A percentile compares a stretch with the other conserved stretches of the same genome.
phyloP scores from a whole-genome alignment of 92 coral and sea anemone genomes.

The Phenganax subtilis region DNA sequence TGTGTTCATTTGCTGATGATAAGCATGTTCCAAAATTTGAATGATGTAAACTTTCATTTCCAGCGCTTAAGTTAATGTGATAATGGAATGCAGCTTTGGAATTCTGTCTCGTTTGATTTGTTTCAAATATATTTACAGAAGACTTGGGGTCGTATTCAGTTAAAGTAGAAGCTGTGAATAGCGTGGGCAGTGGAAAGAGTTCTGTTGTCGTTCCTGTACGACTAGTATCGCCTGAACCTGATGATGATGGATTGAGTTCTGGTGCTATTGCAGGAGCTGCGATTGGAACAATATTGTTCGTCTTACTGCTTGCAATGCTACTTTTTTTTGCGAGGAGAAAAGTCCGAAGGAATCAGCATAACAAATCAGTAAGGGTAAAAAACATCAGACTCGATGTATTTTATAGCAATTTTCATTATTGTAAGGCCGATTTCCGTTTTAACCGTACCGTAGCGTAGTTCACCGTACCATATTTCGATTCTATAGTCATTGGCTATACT shows the following conservation, averaged over 20 bases:
- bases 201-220: background rate
- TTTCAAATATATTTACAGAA: background rate
- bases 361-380: constrained; percentile 4
- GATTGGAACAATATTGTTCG: background rate
- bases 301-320: background rate
- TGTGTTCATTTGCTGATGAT: no score
- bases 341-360: background rate
- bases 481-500: no score
- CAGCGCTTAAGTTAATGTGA: background rate
- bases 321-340: background rate
- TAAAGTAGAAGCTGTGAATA: background rate
- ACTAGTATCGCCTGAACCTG: background rate
- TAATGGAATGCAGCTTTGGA: background rate
- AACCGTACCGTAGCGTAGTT: background rate
- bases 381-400: background rate
- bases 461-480: no score
- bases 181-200: constrained; percentile 9
- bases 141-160: background rate
- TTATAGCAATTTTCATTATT: background rate
- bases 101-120: background rate
- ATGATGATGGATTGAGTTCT: background rate
- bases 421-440: background rate
- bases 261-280: constrained; percentile 11
- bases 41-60: no score
- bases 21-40: no score